A percentile compares a stretch with the other conserved stretches of the same genome.
These are phyloP conservation scores for Polymixis flavicincta DNA, from an alignment of 2,888 invertebrate species.

Conservation along the genomic window DNA sequence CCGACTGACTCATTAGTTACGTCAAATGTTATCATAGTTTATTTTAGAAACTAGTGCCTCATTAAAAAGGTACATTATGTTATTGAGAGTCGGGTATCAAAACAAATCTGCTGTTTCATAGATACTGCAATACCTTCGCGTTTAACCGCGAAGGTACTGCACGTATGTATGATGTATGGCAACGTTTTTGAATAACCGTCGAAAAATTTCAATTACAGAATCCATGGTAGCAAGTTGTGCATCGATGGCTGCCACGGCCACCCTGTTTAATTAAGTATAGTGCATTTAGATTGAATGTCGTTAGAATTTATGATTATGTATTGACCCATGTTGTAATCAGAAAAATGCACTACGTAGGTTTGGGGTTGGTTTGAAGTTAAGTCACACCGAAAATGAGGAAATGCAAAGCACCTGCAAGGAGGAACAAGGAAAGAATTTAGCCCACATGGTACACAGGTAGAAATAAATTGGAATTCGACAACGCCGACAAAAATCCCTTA, in stretches of 20 bases:
- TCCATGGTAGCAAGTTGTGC: too few relatives aligned
- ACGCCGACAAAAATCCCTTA: background rate
- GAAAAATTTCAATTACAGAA: too few relatives aligned
- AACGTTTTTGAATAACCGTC: too few relatives aligned
- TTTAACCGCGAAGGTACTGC: too few relatives aligned
- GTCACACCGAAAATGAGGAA: background rate
- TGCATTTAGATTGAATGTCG: background rate
- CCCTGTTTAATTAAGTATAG: background rate
- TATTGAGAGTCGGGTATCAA: background rate
- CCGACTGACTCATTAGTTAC: conserved; percentile 73
- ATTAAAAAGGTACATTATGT: conserved; percentile 11
- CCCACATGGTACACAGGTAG: background rate
- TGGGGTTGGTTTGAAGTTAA: background rate
- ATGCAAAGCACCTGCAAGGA: background rate
- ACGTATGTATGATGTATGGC: too few relatives aligned
- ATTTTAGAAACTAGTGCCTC: conserved; percentile 34
- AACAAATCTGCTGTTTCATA: too few relatives aligned
- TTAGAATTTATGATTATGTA: background rate
- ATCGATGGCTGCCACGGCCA: too few relatives aligned
- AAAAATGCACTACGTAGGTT: background rate
- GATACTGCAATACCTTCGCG: too few relatives aligned
- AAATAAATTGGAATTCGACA: background rate
- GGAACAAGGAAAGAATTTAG: background rate
- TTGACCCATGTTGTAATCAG: background rate
- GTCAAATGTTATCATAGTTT: conserved; percentile 62